Conservation (phyloP, 92 coral and sea anemone species). For the Muricea muricata region DNA sequence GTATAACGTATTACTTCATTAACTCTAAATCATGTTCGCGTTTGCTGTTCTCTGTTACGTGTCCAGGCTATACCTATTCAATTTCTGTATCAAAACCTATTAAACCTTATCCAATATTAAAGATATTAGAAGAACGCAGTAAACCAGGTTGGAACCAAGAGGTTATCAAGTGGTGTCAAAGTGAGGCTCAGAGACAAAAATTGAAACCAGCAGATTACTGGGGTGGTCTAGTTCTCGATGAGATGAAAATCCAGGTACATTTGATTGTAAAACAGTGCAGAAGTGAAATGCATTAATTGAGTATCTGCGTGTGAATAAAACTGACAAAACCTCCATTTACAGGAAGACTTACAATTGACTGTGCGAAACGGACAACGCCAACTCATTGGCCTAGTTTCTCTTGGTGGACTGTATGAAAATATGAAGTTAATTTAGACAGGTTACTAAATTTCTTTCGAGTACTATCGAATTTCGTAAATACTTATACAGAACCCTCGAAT, state of each 20-base stretch:
- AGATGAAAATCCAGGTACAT: not conserved
- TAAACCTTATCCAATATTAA: not conserved
- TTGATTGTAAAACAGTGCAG: not conserved
- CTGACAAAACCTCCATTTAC: not conserved
- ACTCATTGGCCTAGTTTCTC: not conserved
- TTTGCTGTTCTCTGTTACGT: too few relatives aligned
- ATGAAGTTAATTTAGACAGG: conserved; percentile 20
- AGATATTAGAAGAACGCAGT: not conserved
- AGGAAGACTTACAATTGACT: conserved; percentile 19
- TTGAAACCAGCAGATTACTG: not conserved
- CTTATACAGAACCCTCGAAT: not conserved
- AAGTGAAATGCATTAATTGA: not conserved
- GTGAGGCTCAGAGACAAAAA: not conserved
- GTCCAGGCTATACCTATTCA: not conserved
- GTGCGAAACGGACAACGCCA: not conserved
- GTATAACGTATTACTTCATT: not conserved
- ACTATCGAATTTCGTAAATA: too few relatives aligned
- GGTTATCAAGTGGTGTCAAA: not conserved
- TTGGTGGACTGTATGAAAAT: conserved; percentile 9
- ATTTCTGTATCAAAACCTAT: not conserved
- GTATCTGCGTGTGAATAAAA: not conserved
- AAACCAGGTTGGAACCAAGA: not conserved
- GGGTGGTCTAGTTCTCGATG: not conserved
- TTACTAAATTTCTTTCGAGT: not conserved
- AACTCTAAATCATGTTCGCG: too few relatives aligned